phyloP scores from a whole-genome alignment of 2,888 invertebrate genomes.

The Adineta ricciae region DNA sequence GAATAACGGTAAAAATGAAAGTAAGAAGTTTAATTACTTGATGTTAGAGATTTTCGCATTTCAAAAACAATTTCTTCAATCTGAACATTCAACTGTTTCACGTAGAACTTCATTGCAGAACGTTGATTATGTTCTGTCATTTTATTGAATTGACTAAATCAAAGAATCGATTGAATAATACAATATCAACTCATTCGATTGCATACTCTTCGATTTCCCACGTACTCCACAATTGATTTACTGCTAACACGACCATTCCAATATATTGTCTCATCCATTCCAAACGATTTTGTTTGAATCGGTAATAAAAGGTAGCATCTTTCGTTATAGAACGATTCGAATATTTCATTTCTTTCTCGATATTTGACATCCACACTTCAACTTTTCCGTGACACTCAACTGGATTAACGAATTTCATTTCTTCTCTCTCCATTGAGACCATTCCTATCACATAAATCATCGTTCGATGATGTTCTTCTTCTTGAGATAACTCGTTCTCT shows the following conservation, averaged over 20 bases:
- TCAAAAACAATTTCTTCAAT: slow-evolving; percentile 71
- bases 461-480: background rate
- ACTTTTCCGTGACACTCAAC: slow-evolving; percentile 69
- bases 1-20: background rate
- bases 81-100: slow-evolving; percentile 68
- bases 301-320: slow-evolving; percentile 74
- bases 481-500: slow-evolving; percentile 58
- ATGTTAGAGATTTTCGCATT: slow-evolving; percentile 37
- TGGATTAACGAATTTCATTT: slow-evolving; percentile 66
- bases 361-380: slow-evolving; percentile 81
- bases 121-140: slow-evolving; percentile 57
- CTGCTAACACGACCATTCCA: slow-evolving; percentile 73
- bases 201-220: slow-evolving; percentile 85
- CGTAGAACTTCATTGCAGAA: slow-evolving; percentile 78
- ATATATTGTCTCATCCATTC: slow-evolving; percentile 75
- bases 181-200: slow-evolving; percentile 48
- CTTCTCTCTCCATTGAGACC: slow-evolving; percentile 75
- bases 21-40: background rate
- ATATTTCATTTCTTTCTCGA: slow-evolving; percentile 70
- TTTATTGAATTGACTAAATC: background rate
- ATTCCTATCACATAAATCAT: slow-evolving; percentile 62
- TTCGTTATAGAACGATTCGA: slow-evolving; percentile 74
- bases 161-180: background rate
- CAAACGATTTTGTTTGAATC: slow-evolving; percentile 63
- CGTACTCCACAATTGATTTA: slow-evolving; percentile 80